Percentiles rank a stretch among this genome's conserved stretches.
These are phyloP conservation scores for Solenopsis invicta DNA, from an alignment of 1,140 invertebrate genomes.

Conservation along the genomic window DNA sequence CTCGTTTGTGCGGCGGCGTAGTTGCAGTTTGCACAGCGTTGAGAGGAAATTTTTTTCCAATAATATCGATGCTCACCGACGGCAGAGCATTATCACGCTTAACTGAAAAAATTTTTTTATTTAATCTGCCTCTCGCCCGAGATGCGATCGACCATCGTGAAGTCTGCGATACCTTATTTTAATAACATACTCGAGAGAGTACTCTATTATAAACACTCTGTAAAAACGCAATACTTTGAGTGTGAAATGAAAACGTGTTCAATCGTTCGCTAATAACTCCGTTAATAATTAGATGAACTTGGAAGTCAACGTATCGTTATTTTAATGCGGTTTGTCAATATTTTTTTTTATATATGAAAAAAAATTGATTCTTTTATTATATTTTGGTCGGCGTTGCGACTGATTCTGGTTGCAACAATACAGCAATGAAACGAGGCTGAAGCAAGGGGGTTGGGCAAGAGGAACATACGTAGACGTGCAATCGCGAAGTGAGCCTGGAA, in stretches of 20 bases:
- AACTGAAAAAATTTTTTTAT: slow-evolving; percentile 44
- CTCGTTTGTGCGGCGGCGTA: slow-evolving; percentile 39
- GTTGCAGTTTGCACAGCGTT: slow-evolving; percentile 44
- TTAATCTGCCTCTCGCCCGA: slow-evolving; percentile 10
- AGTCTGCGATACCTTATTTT: slow-evolving; percentile 1
- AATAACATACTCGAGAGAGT: neutral
- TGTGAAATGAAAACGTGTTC: neutral
- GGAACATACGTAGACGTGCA: slow-evolving; percentile 15
- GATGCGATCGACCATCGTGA: neutral
- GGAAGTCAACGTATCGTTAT: neutral
- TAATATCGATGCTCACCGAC: slow-evolving; percentile 34
- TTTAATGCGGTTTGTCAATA: neutral
- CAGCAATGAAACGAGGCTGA: neutral
- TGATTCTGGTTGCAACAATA: neutral
- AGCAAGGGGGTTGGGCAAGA: neutral
- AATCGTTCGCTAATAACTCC: neutral
- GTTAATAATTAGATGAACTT: neutral
- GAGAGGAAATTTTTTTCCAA: slow-evolving; percentile 34
- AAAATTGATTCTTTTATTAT: neutral
- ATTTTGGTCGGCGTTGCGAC: neutral
- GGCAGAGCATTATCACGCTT: slow-evolving; percentile 38
- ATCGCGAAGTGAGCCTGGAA: slow-evolving; percentile 36
- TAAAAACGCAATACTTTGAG: neutral
- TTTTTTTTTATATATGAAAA: neutral
- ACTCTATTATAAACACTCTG: neutral